Conservation (phyloP, 2,797 vertebrate species). For the Phataginus tricuspis region DNA sequence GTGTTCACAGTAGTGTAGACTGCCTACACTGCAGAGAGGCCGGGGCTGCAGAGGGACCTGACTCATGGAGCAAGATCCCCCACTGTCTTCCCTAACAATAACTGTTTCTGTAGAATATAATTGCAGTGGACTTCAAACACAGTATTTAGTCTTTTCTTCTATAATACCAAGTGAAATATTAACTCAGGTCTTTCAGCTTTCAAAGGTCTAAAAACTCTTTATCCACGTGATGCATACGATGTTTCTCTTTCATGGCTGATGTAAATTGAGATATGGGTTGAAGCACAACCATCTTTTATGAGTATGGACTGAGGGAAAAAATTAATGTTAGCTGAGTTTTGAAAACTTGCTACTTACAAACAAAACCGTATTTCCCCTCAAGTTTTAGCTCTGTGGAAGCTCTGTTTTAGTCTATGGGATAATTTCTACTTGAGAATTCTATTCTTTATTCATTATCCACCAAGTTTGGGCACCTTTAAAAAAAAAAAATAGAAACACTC, state of each 20-base stretch:
- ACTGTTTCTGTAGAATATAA: neutral
- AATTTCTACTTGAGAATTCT: conserved; percentile 25
- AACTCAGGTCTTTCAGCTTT: neutral
- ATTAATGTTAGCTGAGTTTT: neutral
- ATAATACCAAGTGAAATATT: neutral
- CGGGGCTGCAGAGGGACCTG: neutral
- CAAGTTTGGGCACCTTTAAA: neutral
- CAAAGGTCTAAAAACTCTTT: neutral
- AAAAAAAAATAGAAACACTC: neutral
- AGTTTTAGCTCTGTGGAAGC: neutral
- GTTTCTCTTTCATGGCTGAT: neutral
- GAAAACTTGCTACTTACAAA: conserved; percentile 39
- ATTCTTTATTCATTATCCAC: conserved; percentile 8
- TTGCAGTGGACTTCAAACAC: neutral
- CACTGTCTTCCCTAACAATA: neutral
- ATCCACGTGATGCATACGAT: neutral
- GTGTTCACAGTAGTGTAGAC: neutral
- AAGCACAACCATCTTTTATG: neutral
- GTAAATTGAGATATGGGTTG: neutral
- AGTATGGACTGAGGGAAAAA: neutral
- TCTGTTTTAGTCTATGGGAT: neutral
- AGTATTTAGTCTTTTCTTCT: neutral
- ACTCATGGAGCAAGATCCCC: neutral
- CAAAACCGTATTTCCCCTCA: neutral
- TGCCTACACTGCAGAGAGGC: neutral